Percentiles rank a stretch among this genome's conserved stretches.
Evolutionary conservation across 2,888 invertebrate species (phyloP).

Genomic region (Arge pagana): DNA sequence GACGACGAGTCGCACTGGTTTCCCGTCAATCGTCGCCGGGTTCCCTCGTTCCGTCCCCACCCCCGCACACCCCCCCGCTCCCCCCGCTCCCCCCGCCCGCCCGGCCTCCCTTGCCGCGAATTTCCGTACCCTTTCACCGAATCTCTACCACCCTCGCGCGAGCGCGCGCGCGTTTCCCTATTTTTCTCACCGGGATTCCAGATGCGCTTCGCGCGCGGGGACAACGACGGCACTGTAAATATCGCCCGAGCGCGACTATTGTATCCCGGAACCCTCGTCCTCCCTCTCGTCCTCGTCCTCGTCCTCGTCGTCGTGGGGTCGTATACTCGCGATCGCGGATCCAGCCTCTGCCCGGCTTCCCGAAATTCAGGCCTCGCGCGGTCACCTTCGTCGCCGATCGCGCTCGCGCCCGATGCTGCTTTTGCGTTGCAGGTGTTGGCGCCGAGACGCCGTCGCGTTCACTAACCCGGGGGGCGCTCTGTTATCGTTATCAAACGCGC

Average conservation of each 20-base stretch:
- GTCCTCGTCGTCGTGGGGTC: not conserved
- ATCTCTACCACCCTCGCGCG: too few relatives aligned
- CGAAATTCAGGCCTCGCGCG: not conserved
- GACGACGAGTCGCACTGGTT: too few relatives aligned
- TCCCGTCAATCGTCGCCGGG: too few relatives aligned
- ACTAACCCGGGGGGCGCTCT: slow-evolving; percentile 20
- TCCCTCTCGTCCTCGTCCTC: not conserved
- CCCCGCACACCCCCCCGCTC: not conserved
- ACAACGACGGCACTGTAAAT: too few relatives aligned
- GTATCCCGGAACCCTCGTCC: too few relatives aligned
- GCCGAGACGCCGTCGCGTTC: slow-evolving; percentile 53
- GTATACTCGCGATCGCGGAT: too few relatives aligned
- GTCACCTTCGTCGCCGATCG: not conserved
- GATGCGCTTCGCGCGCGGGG: too few relatives aligned
- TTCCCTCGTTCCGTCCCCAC: not conserved
- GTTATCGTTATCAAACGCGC: slow-evolving; percentile 19
- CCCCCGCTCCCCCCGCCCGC: not conserved
- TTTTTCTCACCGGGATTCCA: too few relatives aligned
- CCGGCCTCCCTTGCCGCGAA: slow-evolving; percentile 6
- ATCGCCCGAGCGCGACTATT: too few relatives aligned
- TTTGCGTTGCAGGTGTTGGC: slow-evolving; percentile 22
- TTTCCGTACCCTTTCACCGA: slow-evolving; percentile 2
- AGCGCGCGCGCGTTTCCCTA: too few relatives aligned
- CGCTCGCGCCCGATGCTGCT: not conserved
- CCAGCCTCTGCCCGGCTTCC: not conserved